A percentile compares a stretch with the other conserved stretches of the same genome.
Evolutionary conservation across 2,888 invertebrate genomes (phyloP).

Genomic region (Schizotus pectinicornis): DNA sequence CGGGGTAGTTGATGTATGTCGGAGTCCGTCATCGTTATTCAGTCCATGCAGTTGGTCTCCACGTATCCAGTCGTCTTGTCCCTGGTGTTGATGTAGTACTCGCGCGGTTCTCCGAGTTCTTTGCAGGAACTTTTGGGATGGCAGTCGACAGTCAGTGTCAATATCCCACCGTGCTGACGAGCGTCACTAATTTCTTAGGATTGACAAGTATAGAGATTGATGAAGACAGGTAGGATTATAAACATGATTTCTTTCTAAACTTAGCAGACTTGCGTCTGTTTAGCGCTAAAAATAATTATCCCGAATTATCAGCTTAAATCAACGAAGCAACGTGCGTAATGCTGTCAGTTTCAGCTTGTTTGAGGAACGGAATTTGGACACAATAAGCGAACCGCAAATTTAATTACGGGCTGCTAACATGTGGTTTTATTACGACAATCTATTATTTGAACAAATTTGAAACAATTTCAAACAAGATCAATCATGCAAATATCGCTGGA

Average conservation of each 20-base stretch:
- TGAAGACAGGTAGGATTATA: slow-evolving; percentile 47
- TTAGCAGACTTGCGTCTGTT: neutral
- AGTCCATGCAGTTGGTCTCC: too few species aligned
- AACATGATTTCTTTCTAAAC: neutral
- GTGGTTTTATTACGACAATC: too few species aligned
- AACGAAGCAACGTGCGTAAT: too few species aligned
- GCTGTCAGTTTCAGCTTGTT: too few species aligned
- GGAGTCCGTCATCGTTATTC: slow-evolving; percentile 4
- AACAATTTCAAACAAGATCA: too few species aligned
- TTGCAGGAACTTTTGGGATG: slow-evolving; percentile 20
- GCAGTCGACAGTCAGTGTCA: slow-evolving; percentile 39
- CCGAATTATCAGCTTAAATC: too few species aligned
- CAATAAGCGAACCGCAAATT: too few species aligned
- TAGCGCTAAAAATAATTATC: neutral
- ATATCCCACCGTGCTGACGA: slow-evolving; percentile 45
- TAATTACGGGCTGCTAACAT: too few species aligned
- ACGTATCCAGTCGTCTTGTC: too few species aligned
- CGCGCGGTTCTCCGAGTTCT: neutral
- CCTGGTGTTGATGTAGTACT: slow-evolving; percentile 11
- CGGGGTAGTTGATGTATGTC: neutral
- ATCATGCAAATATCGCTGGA: too few species aligned
- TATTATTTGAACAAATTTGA: too few species aligned
- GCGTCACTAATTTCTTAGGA: slow-evolving; percentile 48
- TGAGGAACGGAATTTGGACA: too few species aligned
- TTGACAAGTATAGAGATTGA: slow-evolving; percentile 45